Conservation (phyloP, 2,797 vertebrate species). For the Muraenolepis orangiensis region DNA sequence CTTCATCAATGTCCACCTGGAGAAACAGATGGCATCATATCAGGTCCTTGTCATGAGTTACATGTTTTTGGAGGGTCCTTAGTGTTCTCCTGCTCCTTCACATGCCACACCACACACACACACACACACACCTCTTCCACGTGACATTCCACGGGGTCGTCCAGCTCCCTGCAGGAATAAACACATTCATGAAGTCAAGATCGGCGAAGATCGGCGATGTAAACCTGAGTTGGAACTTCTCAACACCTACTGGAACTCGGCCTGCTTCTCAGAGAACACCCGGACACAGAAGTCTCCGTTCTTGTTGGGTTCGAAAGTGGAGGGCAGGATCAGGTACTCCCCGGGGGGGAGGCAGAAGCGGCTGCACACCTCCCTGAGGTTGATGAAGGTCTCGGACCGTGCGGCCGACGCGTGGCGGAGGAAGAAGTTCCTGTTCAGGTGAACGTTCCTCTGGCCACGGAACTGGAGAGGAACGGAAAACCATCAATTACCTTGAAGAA, state of each 20-base stretch:
- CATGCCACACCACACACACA: background rate
- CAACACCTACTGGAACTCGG: conserved; percentile 72
- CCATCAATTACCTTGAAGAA: background rate
- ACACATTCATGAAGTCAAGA: too few species aligned
- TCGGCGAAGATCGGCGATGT: too few species aligned
- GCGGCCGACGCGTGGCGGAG: conserved; percentile 73
- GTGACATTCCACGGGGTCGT: conserved; percentile 77
- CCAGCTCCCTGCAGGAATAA: conserved; percentile 73
- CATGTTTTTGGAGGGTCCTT: too few species aligned
- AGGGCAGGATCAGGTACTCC: conserved; percentile 81
- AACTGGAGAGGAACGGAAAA: conserved; percentile 43
- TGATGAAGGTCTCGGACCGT: conserved; percentile 82
- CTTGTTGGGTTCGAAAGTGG: conserved; percentile 82
- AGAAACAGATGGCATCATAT: too few species aligned
- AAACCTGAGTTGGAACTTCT: too few species aligned
- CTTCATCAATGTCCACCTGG: conserved; percentile 72
- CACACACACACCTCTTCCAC: conserved; percentile 75
- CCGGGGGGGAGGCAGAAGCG: conserved; percentile 79
- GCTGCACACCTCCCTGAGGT: conserved; percentile 82
- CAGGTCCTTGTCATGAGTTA: too few species aligned
- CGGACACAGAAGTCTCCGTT: conserved; percentile 82
- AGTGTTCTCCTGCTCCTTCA: too few species aligned
- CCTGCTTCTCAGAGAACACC: conserved; percentile 82
- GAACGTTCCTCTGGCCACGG: conserved; percentile 73
- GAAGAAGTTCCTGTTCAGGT: conserved; percentile 81